These are phyloP conservation scores for Oreohelix idahoensis DNA, from an alignment of 1,140 invertebrate species.

Conservation along the genomic window DNA sequence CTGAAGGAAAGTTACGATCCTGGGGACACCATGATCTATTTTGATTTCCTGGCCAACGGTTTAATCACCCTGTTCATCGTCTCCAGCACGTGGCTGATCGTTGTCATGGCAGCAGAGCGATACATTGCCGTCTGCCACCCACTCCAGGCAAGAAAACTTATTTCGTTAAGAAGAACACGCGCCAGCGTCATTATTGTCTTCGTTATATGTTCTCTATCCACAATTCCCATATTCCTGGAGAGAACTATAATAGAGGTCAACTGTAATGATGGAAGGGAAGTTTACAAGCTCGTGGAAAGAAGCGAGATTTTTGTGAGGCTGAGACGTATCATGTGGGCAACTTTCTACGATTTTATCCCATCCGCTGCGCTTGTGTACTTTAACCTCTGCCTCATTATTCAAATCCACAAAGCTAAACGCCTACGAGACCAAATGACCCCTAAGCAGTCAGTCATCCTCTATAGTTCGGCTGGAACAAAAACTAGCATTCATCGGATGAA, in stretches of 20 bases:
- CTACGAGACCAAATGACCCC: slow-evolving; percentile 61
- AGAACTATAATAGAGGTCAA: slow-evolving; percentile 47
- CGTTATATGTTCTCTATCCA: slow-evolving; percentile 55
- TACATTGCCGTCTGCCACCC: slow-evolving; percentile 71
- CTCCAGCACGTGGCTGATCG: slow-evolving; percentile 69
- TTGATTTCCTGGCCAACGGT: slow-evolving; percentile 58
- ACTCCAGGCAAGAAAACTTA: slow-evolving; percentile 66
- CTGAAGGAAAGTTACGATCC: slow-evolving; percentile 49
- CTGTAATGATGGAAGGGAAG: slow-evolving; percentile 47
- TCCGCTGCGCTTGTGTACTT: slow-evolving; percentile 66
- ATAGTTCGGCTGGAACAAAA: background rate
- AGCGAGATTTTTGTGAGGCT: slow-evolving; percentile 38
- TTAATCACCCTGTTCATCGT: slow-evolving; percentile 70
- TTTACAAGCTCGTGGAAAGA: slow-evolving; percentile 51
- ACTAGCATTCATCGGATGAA: background rate
- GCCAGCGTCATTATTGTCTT: slow-evolving; percentile 62
- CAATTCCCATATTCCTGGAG: slow-evolving; percentile 67
- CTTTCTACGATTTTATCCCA: slow-evolving; percentile 65
- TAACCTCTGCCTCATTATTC: slow-evolving; percentile 65
- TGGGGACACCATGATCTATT: slow-evolving; percentile 51
- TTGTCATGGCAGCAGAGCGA: slow-evolving; percentile 69
- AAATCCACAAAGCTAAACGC: slow-evolving; percentile 63
- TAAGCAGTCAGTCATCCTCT: background rate
- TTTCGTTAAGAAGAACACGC: slow-evolving; percentile 62
- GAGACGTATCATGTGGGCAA: slow-evolving; percentile 62